These are phyloP conservation scores for Poeciliopsis retropinna DNA, from an alignment of 2,113 vertebrate genomes.

Conservation along the genomic window DNA sequence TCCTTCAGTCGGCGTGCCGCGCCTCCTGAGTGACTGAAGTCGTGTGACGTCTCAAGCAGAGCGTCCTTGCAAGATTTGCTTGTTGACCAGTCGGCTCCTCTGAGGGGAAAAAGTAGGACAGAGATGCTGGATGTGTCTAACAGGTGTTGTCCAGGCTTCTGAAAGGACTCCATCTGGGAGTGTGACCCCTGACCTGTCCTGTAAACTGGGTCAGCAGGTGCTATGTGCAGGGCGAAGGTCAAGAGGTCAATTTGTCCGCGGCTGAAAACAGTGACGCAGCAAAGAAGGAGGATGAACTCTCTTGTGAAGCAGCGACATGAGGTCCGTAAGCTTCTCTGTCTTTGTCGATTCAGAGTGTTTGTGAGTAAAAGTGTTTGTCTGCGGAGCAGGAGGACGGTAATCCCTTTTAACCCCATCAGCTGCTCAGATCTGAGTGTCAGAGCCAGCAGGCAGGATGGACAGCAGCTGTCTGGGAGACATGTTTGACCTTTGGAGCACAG, in stretches of 20 bases:
- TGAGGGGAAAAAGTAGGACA: constrained; percentile 2
- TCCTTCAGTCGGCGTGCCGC: constrained; percentile 23
- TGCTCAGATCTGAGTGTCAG: constrained; percentile 56
- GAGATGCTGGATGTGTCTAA: constrained; percentile 38
- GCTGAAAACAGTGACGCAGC: constrained; percentile 9
- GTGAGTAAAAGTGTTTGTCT: constrained; percentile 10
- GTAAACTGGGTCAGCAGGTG: constrained; percentile 49
- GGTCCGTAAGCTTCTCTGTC: constrained; percentile 3
- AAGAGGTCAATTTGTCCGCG: constrained; percentile 16
- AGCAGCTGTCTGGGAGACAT: constrained; percentile 58
- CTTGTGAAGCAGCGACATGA: neutral
- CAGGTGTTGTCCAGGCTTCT: constrained; percentile 54
- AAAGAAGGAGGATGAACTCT: constrained; percentile 5
- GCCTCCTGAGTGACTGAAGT: constrained; percentile 38
- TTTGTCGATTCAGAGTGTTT: neutral
- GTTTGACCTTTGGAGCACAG: constrained; percentile 38
- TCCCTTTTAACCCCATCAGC: constrained; percentile 62
- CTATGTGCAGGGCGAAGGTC: constrained; percentile 39
- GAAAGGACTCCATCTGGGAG: constrained; percentile 43
- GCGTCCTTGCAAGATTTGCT: neutral
- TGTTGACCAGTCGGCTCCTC: constrained; percentile 8
- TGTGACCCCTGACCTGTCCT: constrained; percentile 50
- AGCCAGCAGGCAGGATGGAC: constrained; percentile 43
- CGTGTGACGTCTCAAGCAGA: constrained; percentile 37
- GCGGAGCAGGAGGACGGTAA: constrained; percentile 34